Percentiles rank a stretch among this genome's conserved stretches.
phyloP scores from a whole-genome alignment of 2,113 vertebrate genomes.

The Ctenomys sociabilis region DNA sequence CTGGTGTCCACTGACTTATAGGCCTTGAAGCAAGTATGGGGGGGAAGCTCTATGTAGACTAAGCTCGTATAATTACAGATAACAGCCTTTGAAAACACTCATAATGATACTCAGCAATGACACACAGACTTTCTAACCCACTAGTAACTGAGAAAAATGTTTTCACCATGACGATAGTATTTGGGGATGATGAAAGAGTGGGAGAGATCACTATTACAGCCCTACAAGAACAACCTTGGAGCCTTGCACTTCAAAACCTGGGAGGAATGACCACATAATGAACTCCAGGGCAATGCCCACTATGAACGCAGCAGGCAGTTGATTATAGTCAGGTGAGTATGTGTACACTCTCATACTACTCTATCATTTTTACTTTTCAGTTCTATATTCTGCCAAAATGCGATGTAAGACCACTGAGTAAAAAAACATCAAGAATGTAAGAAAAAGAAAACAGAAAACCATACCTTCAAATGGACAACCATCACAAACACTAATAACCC shows the following conservation, averaged over 20 bases:
- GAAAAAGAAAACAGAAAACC: neutral
- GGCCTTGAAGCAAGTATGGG: neutral
- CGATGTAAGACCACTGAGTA: neutral
- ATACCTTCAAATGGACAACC: neutral
- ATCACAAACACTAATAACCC: neutral
- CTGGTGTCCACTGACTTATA: neutral
- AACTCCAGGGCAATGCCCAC: neutral
- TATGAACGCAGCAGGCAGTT: neutral
- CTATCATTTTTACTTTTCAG: constrained; percentile 52
- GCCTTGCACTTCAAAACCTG: neutral
- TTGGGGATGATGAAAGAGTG: neutral
- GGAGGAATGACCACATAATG: neutral
- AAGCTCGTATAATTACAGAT: neutral
- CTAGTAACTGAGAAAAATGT: neutral
- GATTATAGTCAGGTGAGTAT: neutral
- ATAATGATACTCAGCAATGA: neutral
- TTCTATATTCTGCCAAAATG: neutral
- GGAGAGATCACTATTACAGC: neutral
- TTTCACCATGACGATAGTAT: neutral
- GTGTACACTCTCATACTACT: neutral
- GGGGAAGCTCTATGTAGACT: neutral
- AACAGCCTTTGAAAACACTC: neutral
- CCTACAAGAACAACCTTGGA: neutral
- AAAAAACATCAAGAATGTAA: constrained; percentile 30
- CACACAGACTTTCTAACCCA: neutral